Conservation (phyloP, 2,113 vertebrate species). For the Leuciscus idus region DNA sequence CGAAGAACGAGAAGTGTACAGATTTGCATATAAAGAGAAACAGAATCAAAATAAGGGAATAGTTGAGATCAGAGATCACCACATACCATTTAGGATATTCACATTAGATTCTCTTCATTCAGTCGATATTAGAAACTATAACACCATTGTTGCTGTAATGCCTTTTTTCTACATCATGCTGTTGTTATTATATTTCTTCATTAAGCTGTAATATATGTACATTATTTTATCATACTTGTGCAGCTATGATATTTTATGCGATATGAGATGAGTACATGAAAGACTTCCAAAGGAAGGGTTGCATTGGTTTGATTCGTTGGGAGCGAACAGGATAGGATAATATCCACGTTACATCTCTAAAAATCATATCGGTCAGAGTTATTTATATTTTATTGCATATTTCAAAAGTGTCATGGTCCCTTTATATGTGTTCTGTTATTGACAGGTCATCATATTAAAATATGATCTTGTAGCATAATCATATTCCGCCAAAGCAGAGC, state of each 20-base stretch:
- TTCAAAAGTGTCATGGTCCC: background rate
- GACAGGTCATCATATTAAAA: background rate
- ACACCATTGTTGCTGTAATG: background rate
- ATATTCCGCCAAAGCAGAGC: background rate
- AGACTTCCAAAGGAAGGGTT: background rate
- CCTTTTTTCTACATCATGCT: background rate
- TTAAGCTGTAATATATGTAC: background rate
- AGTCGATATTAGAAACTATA: background rate
- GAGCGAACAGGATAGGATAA: background rate
- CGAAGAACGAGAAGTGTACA: background rate
- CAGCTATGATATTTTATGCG: background rate
- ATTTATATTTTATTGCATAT: background rate
- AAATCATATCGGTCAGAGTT: background rate
- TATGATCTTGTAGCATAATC: background rate
- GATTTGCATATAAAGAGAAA: constrained; percentile 1
- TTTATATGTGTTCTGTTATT: background rate
- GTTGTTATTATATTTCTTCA: background rate
- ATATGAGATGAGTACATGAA: background rate
- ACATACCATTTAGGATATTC: background rate
- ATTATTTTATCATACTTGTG: background rate
- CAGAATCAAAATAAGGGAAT: background rate
- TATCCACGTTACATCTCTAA: background rate
- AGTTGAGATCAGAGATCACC: background rate
- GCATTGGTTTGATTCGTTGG: background rate
- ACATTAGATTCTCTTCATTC: background rate